Evolutionary conservation across 2,888 invertebrate species (phyloP).

Genomic region (Brenthis daphne): DNA sequence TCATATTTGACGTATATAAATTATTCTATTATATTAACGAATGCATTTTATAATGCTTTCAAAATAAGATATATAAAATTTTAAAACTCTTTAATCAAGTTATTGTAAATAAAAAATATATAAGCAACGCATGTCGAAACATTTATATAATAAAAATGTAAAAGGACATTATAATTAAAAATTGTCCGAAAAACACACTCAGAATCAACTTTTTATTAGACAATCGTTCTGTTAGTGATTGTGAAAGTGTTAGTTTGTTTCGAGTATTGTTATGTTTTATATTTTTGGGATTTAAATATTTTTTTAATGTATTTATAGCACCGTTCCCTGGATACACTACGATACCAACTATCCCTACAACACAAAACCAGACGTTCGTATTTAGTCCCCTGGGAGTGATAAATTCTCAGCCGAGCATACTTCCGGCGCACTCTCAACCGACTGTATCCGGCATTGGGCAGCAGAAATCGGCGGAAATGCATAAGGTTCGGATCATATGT

Average conservation of each 20-base stretch:
- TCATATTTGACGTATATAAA: too few relatives aligned
- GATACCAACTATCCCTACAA: slow-evolving; percentile 89
- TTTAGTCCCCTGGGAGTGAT: slow-evolving; percentile 87
- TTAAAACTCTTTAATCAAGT: too few relatives aligned
- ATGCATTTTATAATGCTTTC: too few relatives aligned
- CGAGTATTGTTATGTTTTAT: neutral
- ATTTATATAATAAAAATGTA: neutral
- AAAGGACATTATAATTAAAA: neutral
- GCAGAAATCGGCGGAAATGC: slow-evolving; percentile 84
- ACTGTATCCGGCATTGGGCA: slow-evolving; percentile 75
- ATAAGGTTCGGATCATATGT: slow-evolving; percentile 76
- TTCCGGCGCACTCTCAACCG: slow-evolving; percentile 83
- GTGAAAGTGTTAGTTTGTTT: slow-evolving; percentile 30
- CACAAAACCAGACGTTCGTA: slow-evolving; percentile 90
- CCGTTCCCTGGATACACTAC: slow-evolving; percentile 90
- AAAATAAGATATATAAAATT: too few relatives aligned
- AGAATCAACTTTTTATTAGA: neutral
- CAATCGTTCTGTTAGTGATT: slow-evolving; percentile 7
- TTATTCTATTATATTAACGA: too few relatives aligned
- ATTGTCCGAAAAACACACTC: neutral
- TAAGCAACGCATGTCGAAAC: slow-evolving; percentile 1
- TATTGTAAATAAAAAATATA: too few relatives aligned
- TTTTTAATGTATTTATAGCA: slow-evolving; percentile 53
- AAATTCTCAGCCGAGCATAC: slow-evolving; percentile 85
- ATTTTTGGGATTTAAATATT: neutral